Percentiles rank a stretch among this genome's conserved stretches.
Conservation (phyloP, 2,888 invertebrate genomes). For the Dendrolimus houi region DNA sequence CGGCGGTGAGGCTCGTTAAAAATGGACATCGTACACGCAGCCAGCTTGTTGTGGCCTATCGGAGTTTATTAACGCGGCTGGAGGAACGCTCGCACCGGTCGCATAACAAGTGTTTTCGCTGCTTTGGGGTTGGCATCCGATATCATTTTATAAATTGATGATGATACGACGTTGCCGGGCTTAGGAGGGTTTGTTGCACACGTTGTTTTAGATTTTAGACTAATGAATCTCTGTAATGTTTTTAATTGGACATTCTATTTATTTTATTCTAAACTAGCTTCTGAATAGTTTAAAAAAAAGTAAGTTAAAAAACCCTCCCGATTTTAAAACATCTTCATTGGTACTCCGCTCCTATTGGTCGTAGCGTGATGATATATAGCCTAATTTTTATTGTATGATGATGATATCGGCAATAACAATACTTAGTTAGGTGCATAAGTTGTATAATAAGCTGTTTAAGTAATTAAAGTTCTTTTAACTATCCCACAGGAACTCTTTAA, state of each 20-base stretch:
- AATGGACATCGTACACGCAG: slow-evolving; percentile 63
- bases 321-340: too few relatives aligned
- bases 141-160: slow-evolving; percentile 5
- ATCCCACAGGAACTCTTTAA: too few relatives aligned
- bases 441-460: too few relatives aligned
- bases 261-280: too few relatives aligned
- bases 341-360: too few relatives aligned
- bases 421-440: too few relatives aligned
- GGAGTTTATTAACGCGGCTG: slow-evolving; percentile 64
- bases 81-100: slow-evolving; percentile 40
- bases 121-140: slow-evolving; percentile 21
- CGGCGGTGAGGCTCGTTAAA: slow-evolving; percentile 69
- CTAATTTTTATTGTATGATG: too few relatives aligned
- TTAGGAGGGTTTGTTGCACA: not conserved
- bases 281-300: too few relatives aligned
- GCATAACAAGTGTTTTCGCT: slow-evolving; percentile 41
- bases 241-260: not conserved
- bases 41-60: slow-evolving; percentile 67
- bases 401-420: too few relatives aligned
- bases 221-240: not conserved
- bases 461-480: too few relatives aligned
- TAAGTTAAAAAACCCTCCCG: too few relatives aligned
- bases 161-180: not conserved
- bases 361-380: too few relatives aligned
- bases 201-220: not conserved